Evolutionary conservation across 2,113 vertebrate species (phyloP), one percentile per base, ranked within the genome.

Genomic region (Corythornis vintsioides): DNA sequence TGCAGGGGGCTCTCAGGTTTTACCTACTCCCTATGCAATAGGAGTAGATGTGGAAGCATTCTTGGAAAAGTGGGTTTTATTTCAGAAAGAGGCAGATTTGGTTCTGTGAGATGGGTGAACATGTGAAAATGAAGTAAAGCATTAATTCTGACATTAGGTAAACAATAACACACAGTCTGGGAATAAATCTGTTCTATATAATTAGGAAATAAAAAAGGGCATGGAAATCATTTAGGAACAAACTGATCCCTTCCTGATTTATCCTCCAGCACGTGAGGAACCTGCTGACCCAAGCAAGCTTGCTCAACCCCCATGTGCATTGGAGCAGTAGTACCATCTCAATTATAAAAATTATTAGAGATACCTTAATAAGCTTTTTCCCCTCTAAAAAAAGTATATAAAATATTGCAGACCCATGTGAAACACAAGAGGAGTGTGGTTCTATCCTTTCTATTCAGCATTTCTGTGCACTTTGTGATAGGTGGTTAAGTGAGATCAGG

Each of bases 391-490:
- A n/a, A 11, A 7, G 6, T 16, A 12, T 16, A 3, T 11, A 29
- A 70, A 13, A 22, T 35, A 22, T 12, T 22, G n/a, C 42, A 80
- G 45, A 14, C 60, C 13, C 0, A 0, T 22, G 11, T 60, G 21
- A 12, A 11, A 18, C 14, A 73, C 28, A 28, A 47, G 19, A 47
- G 24, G 19, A 73, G 13, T 3, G 2, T 18, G 4, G 63, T 81
- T 63, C 56, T 13, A 7, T 63, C 47, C 70, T 45, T 28, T 43
- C 0, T 38, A 0, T 13, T 21, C 48, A 40, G 19, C 64, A 10
- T 59, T 86, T 86, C 52, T 70, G 0, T 77, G 22, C 10, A 4
- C 28, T 47, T 78, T 67, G 7, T 70, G 31, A 2, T 35, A 15
- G 55, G 33, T 9, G 3, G 13, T 38, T 66, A 18, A 47, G 17